Evolutionary conservation across 2,888 invertebrate species (phyloP).

Genomic region (Xanthia icteritia): DNA sequence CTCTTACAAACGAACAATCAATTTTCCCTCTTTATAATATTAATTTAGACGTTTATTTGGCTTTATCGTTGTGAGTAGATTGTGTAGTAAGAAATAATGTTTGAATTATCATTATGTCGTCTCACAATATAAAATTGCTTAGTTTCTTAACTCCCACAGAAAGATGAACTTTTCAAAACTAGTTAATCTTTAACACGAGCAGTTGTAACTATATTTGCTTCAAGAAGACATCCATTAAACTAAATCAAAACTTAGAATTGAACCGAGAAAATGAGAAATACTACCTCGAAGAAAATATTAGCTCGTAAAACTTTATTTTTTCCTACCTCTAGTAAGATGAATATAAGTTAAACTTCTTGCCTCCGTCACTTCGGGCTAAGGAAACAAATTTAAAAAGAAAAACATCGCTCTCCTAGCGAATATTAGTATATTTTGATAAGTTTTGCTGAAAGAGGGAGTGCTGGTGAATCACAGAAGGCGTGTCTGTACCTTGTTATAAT

Average conservation of each 20-base stretch:
- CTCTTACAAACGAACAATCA: neutral
- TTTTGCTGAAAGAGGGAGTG: slow-evolving; percentile 50
- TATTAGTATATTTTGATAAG: slow-evolving; percentile 71
- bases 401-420: slow-evolving; percentile 43
- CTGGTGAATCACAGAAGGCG: slow-evolving; percentile 52
- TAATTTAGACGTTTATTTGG: neutral
- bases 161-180: neutral
- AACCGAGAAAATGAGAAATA: slow-evolving; percentile 25
- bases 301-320: slow-evolving; percentile 48
- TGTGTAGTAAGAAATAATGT: neutral
- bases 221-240: slow-evolving; percentile 10
- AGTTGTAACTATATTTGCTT: slow-evolving; percentile 5
- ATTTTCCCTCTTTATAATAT: neutral
- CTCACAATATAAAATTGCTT: neutral
- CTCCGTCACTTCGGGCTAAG: slow-evolving; percentile 25
- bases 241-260: slow-evolving; percentile 39
- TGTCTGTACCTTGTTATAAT: slow-evolving; percentile 43
- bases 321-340: slow-evolving; percentile 21
- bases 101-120: neutral
- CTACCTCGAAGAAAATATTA: slow-evolving; percentile 35
- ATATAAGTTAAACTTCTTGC: slow-evolving; percentile 31
- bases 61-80: neutral
- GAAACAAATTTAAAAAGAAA: slow-evolving; percentile 56
- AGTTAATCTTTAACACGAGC: neutral
- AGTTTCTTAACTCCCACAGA: neutral